These are phyloP conservation scores for Chesias legatella DNA, from an alignment of 2,888 invertebrate species.

Conservation along the genomic window DNA sequence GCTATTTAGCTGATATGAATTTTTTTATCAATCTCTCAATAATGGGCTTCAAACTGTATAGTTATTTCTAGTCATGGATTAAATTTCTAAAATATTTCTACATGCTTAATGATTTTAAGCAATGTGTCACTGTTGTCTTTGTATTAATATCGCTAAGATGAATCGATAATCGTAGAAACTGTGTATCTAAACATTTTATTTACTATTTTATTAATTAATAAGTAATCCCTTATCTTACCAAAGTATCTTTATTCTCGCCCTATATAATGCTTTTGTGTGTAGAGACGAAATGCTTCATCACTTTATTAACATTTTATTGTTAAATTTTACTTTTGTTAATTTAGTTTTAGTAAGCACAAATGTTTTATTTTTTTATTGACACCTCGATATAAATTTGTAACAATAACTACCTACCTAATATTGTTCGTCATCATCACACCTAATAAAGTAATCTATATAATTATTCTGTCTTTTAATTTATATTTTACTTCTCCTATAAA, in stretches of 20 bases:
- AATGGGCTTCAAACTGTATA: conserved; percentile 14
- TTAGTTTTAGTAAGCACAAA: conserved; percentile 76
- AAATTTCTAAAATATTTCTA: conserved; percentile 50
- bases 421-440: conserved; percentile 75
- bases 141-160: conserved; percentile 7
- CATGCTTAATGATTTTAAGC: conserved; percentile 34
- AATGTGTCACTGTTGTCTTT: conserved; percentile 26
- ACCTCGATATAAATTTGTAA: conserved; percentile 70
- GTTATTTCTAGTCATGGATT: conserved; percentile 59
- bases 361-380: conserved; percentile 76
- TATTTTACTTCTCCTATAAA: background rate
- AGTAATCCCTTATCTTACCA: conserved; percentile 6
- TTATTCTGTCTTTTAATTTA: conserved; percentile 48
- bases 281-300: conserved; percentile 45
- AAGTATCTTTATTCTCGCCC: conserved; percentile 57
- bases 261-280: conserved; percentile 62
- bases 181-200: conserved; percentile 8
- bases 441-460: conserved; percentile 78
- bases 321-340: conserved; percentile 76
- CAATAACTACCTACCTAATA: conserved; percentile 58
- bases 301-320: conserved; percentile 60
- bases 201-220: conserved; percentile 6
- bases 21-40: conserved; percentile 6
- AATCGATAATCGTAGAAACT: conserved; percentile 2
- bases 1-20: conserved; percentile 40